Evolutionary conservation across 2,888 invertebrate genomes (phyloP).

Genomic region (Diabrotica balteata): DNA sequence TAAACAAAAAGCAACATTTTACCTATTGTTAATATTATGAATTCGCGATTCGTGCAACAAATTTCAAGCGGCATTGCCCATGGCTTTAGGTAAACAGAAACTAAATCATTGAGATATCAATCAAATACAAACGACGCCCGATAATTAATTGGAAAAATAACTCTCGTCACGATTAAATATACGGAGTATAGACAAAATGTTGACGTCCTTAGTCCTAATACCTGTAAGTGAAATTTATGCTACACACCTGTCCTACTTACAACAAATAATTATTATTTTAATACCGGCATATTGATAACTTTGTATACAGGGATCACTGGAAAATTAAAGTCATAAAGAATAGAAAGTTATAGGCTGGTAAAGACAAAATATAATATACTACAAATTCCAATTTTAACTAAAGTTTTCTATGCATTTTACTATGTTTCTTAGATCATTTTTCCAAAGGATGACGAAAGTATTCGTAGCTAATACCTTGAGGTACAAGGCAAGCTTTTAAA

Average conservation of each 20-base stretch:
- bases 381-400: too few relatives aligned
- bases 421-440: too few relatives aligned
- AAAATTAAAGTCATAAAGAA: too few relatives aligned
- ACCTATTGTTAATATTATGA: not conserved
- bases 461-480: too few relatives aligned
- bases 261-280: not conserved
- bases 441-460: too few relatives aligned
- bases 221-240: constrained; percentile 10
- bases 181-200: constrained; percentile 3
- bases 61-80: not conserved
- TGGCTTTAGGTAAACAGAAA: constrained; percentile 5
- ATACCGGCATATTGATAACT: too few relatives aligned
- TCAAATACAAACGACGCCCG: constrained; percentile 14
- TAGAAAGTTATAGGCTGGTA: too few relatives aligned
- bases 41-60: not conserved
- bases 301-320: too few relatives aligned
- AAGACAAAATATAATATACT: too few relatives aligned
- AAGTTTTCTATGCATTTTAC: too few relatives aligned
- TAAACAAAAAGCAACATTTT: too few relatives aligned
- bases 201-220: constrained; percentile 21
- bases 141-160: constrained; percentile 1
- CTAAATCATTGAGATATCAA: constrained; percentile 15
- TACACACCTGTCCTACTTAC: constrained; percentile 20
- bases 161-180: not conserved
- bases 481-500: too few relatives aligned